phyloP scores from a whole-genome alignment of 2,113 vertebrate genomes.

The Microcebus lehilahytsara region DNA sequence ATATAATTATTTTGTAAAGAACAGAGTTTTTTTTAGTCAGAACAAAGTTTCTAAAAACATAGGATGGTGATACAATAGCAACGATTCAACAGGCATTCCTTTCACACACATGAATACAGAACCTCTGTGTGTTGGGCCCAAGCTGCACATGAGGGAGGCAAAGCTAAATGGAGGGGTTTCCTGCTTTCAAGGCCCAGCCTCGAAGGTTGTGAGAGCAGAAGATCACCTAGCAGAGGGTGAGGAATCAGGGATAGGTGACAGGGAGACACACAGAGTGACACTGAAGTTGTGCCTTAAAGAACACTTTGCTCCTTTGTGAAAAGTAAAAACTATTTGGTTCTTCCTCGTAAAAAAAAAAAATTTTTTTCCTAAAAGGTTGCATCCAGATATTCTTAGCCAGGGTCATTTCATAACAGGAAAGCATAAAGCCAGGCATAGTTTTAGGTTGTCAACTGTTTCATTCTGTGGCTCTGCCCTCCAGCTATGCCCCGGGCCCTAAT shows the following conservation, averaged over 20 bases:
- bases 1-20: not conserved
- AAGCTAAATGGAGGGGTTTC: not conserved
- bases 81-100: not conserved
- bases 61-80: not conserved
- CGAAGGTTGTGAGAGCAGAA: not conserved
- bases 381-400: not conserved
- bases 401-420: not conserved
- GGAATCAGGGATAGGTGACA: not conserved
- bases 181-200: not conserved
- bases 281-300: not conserved
- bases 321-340: not conserved
- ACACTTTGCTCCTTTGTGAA: not conserved
- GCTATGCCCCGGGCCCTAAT: not conserved
- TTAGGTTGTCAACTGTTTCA: not conserved
- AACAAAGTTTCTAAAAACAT: not conserved
- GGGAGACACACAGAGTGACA: not conserved
- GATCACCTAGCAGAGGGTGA: not conserved
- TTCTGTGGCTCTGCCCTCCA: not conserved
- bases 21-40: not conserved
- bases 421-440: not conserved
- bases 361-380: not conserved
- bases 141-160: not conserved
- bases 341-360: not conserved
- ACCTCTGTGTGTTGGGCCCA: not conserved
- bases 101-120: not conserved